A percentile compares a stretch with the other conserved stretches of the same genome.
Evolutionary conservation across 2,888 invertebrate species (phyloP).

Genomic region (Colletes collaris): DNA sequence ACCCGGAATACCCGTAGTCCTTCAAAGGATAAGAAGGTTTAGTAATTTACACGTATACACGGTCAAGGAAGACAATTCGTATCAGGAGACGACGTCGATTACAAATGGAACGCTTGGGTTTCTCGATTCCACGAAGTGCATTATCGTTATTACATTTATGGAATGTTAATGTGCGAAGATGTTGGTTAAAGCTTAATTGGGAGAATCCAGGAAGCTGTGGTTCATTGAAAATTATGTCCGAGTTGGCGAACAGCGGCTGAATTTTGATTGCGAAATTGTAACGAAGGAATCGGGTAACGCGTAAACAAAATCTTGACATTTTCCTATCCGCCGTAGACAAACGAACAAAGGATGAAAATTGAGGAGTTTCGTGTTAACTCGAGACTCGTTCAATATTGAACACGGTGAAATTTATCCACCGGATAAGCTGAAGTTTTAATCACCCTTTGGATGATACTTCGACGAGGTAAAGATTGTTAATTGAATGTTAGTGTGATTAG

Average conservation of each 20-base stretch:
- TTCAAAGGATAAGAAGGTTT: constrained; percentile 69
- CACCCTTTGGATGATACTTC: background rate
- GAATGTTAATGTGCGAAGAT: constrained; percentile 44
- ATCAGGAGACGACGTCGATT: constrained; percentile 24
- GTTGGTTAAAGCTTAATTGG: constrained; percentile 38
- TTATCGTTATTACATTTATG: constrained; percentile 57
- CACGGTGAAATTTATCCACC: constrained; percentile 4
- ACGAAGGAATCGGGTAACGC: constrained; percentile 11
- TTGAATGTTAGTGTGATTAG: background rate
- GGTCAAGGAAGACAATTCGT: constrained; percentile 47
- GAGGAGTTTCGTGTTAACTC: no score
- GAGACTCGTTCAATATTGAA: background rate
- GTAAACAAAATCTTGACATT: constrained; percentile 21
- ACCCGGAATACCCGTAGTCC: constrained; percentile 61
- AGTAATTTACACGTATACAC: constrained; percentile 66
- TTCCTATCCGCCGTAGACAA: background rate
- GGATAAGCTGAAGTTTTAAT: constrained; percentile 8
- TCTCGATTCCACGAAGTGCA: constrained; percentile 30
- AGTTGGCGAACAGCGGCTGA: constrained; percentile 17
- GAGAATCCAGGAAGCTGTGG: background rate
- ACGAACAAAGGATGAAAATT: no score
- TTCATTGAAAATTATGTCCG: constrained; percentile 30
- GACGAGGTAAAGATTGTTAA: constrained; percentile 2
- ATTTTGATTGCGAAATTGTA: constrained; percentile 34
- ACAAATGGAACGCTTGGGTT: background rate